These are phyloP conservation scores for Habroteleia sp. DNA, from an alignment of 2,888 invertebrate genomes.

Conservation along the genomic window DNA sequence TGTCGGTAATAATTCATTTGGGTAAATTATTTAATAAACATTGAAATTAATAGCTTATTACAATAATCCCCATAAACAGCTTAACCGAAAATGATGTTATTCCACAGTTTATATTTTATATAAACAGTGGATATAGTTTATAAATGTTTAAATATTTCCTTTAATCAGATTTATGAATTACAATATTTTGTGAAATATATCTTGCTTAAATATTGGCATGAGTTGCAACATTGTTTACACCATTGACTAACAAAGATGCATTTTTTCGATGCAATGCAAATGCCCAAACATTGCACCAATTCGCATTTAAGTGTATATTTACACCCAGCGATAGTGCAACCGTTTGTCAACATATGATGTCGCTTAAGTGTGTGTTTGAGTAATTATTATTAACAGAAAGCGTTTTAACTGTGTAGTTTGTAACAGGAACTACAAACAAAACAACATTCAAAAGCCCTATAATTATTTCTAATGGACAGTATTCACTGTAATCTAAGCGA, in stretches of 20 bases:
- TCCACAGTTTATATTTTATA: too few species aligned
- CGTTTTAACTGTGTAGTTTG: constrained; percentile 31
- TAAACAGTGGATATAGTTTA: too few species aligned
- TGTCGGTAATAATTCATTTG: too few species aligned
- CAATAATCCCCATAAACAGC: too few species aligned
- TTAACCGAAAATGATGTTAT: too few species aligned
- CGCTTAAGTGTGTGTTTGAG: constrained; percentile 32
- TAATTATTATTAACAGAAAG: constrained; percentile 40
- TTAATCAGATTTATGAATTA: too few species aligned
- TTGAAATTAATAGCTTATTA: too few species aligned
- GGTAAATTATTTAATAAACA: too few species aligned
- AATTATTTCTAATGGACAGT: constrained; percentile 2
- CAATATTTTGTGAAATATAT: too few species aligned
- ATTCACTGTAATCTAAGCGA: too few species aligned
- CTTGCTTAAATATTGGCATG: too few species aligned
- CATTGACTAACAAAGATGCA: neutral
- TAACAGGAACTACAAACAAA: constrained; percentile 7
- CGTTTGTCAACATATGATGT: constrained; percentile 38
- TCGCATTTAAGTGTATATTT: constrained; percentile 6
- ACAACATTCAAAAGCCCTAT: neutral
- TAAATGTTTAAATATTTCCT: too few species aligned
- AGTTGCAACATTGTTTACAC: neutral
- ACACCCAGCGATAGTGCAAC: constrained; percentile 19
- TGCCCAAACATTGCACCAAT: constrained; percentile 23
- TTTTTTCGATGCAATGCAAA: constrained; percentile 7